phyloP scores from a whole-genome alignment of 2,888 invertebrate species.

The Myathropa florea region DNA sequence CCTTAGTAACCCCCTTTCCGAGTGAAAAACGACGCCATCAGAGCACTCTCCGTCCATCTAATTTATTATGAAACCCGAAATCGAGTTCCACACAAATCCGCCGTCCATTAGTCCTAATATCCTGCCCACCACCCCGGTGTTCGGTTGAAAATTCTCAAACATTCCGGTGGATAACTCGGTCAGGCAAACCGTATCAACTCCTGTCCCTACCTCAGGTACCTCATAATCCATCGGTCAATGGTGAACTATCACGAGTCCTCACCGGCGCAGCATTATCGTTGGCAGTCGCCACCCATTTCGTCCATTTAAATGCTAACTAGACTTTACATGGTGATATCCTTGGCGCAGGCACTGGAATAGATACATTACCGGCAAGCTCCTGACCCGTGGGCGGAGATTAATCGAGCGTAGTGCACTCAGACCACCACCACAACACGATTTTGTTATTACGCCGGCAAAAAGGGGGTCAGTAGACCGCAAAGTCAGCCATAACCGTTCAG shows the following conservation, averaged over 20 bases:
- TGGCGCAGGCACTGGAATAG: background rate
- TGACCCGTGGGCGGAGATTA: conserved; percentile 18
- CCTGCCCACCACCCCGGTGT: background rate
- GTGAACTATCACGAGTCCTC: background rate
- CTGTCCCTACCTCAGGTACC: background rate
- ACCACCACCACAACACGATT: conserved; percentile 26
- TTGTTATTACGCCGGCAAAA: background rate
- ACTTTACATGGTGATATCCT: background rate
- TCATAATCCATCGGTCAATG: background rate
- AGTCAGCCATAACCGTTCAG: background rate
- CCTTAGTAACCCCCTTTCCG: background rate
- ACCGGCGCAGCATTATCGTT: background rate
- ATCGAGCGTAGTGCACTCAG: conserved; percentile 3
- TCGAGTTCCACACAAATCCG: background rate
- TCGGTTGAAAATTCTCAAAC: background rate
- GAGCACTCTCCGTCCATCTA: background rate
- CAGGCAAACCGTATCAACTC: background rate
- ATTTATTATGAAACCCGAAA: background rate
- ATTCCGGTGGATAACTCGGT: background rate
- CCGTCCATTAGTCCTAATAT: background rate
- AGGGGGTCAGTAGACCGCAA: conserved; percentile 37
- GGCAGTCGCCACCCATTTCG: background rate
- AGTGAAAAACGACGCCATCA: background rate
- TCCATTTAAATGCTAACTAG: background rate
- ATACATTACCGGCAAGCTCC: background rate